Conservation (phyloP, 2,888 invertebrate genomes). For the Julus scanicus region DNA sequence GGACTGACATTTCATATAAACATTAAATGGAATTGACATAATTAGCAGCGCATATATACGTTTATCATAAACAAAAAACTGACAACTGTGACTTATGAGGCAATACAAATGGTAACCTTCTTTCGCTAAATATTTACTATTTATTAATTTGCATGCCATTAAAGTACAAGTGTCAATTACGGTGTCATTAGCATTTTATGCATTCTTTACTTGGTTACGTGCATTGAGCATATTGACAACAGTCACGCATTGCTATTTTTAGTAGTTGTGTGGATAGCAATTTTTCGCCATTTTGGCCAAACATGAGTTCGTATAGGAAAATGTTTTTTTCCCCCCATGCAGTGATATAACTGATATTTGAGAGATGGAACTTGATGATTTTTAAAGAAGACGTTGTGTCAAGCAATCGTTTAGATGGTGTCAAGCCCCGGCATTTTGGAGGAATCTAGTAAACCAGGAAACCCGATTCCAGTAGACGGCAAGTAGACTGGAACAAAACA, state of each 20-base stretch:
- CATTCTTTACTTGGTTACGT: background rate
- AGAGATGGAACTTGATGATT: too few species aligned
- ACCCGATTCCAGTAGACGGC: background rate
- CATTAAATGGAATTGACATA: background rate
- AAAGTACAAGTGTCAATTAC: constrained; percentile 15
- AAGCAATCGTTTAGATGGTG: constrained; percentile 8
- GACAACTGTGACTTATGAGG: background rate
- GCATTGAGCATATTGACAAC: background rate
- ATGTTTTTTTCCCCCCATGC: too few species aligned
- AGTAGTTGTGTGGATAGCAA: background rate
- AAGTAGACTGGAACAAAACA: constrained; percentile 20
- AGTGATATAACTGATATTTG: too few species aligned
- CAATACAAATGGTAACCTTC: background rate
- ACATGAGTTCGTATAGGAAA: too few species aligned
- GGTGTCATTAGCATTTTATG: background rate
- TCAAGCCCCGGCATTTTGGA: background rate
- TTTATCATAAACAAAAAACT: background rate
- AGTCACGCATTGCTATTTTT: background rate
- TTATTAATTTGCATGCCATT: background rate
- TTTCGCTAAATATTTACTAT: background rate
- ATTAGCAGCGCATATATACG: background rate
- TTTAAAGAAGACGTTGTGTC: background rate
- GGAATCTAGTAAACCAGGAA: background rate
- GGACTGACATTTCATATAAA: background rate
- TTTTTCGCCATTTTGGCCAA: background rate